Percentiles rank a stretch among this genome's conserved stretches.
Evolutionary conservation across 2,888 invertebrate genomes (phyloP).

Genomic region (Phengaris arion): DNA sequence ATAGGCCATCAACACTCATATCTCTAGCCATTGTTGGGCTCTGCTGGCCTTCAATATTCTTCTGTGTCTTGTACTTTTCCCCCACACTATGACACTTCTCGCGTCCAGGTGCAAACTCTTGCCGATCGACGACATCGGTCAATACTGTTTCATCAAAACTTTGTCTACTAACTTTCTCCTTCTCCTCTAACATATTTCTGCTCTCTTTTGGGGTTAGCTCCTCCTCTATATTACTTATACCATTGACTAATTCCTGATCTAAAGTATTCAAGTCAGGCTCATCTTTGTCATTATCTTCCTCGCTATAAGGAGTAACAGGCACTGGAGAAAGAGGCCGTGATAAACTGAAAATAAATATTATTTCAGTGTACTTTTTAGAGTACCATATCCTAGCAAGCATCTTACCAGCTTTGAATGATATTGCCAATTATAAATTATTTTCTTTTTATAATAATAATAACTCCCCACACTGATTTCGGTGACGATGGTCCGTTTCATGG

Average conservation of each 20-base stretch:
- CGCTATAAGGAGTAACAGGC: slow-evolving; percentile 38
- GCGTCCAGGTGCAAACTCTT: slow-evolving; percentile 57
- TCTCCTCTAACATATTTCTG: slow-evolving; percentile 67
- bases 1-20: slow-evolving; percentile 81
- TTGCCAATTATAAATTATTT: too few relatives aligned
- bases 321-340: slow-evolving; percentile 68
- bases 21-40: slow-evolving; percentile 83
- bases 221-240: slow-evolving; percentile 52
- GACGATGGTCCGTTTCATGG: too few relatives aligned
- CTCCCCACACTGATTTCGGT: too few relatives aligned
- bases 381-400: too few relatives aligned
- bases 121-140: slow-evolving; percentile 61
- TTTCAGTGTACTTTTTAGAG: background rate
- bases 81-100: slow-evolving; percentile 76
- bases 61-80: slow-evolving; percentile 70
- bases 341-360: slow-evolving; percentile 52
- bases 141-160: slow-evolving; percentile 68
- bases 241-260: slow-evolving; percentile 56
- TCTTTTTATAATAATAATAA: too few relatives aligned
- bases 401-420: too few relatives aligned
- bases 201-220: slow-evolving; percentile 68
- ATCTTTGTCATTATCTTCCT: slow-evolving; percentile 50
- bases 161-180: slow-evolving; percentile 67
- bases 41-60: slow-evolving; percentile 66
- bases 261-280: slow-evolving; percentile 48